Evolutionary conservation across 2,797 vertebrate genomes (phyloP), one percentile per base, ranked within the genome.

Genomic region (Chelon auratus): DNA sequence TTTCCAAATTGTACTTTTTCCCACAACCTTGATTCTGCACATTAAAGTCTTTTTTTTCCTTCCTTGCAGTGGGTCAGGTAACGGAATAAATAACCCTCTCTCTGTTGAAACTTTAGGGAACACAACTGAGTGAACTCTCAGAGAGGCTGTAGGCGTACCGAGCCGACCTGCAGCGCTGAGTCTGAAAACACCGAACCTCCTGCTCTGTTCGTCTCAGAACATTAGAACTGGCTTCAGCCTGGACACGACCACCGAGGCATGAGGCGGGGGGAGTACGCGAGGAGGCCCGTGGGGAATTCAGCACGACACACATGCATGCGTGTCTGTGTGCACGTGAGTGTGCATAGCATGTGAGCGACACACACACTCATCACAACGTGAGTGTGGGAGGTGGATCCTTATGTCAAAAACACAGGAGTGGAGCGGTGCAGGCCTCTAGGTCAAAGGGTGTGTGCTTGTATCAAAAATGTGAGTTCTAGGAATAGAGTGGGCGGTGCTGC

Each of bases 151-250:
- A 14, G 61, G 9, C 0, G 5, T 0, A 26, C 54, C 39, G 69
- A 55, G 40, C 37, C 33, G 67, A 71, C 60, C 63, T 59, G 66
- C 64, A 62, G 65, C 50, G 4, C 53, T 22, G 43, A 75, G 64
- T 36, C 74, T 62, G 51, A 62, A 59, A 47, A 68, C 74, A 56
- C 45, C 22, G 57, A 78, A 54, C 75, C 63, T 63, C 45, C 75
- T 55, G 62, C 55, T 81, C 62, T 9, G 45, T 74, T 62, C 72
- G 82, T 77, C 72, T 73, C 77, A 62, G 33, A 62, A 72, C 69
- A 77, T 77, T 60, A 72, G 68, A 61, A 54, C 30, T 0, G 53
- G 20, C 26, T 72, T 72, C 4, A 69, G 60, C 61, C 39, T 39
- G 52, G 81, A 72, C 54, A 69, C 57, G 5, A 22, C 61, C 64